Evolutionary conservation across 92 coral and sea anemone genomes (phyloP).

Genomic region (Micromussa lordhowensis): DNA sequence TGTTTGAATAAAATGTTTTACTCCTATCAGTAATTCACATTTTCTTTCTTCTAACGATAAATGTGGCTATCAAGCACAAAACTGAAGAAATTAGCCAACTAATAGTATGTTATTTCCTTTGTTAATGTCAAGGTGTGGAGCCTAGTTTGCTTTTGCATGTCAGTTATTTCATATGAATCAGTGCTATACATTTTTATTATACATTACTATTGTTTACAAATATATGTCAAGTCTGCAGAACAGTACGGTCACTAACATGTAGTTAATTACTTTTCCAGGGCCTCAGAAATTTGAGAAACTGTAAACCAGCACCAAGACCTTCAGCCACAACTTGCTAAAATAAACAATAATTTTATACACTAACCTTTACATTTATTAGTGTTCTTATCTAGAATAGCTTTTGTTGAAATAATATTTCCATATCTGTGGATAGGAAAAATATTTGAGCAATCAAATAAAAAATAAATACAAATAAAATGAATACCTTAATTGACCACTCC

Average conservation of each 20-base stretch:
- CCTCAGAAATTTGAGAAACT: neutral
- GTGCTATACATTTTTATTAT: too few relatives aligned
- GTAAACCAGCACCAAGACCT: neutral
- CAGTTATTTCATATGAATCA: too few relatives aligned
- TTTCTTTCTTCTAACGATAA: neutral
- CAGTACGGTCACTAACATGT: neutral
- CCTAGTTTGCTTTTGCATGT: neutral
- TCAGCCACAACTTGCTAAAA: neutral
- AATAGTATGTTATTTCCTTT: too few relatives aligned
- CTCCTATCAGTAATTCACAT: neutral
- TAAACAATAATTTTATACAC: neutral
- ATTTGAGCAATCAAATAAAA: neutral
- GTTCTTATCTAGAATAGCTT: constrained; percentile 98
- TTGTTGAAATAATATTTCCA: constrained; percentile 96
- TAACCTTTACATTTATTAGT: constrained; percentile 98
- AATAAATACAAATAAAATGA: neutral
- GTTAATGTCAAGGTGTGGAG: neutral
- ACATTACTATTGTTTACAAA: neutral
- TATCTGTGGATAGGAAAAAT: constrained; percentile 54
- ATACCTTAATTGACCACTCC: neutral
- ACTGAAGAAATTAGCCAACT: neutral
- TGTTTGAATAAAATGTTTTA: constrained; percentile 20
- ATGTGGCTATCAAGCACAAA: neutral
- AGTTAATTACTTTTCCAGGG: too few relatives aligned
- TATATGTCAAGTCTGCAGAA: neutral